Percentiles rank a stretch among this genome's conserved stretches.
These are phyloP conservation scores for Anthopleura xanthogrammica DNA, from an alignment of 92 coral and sea anemone genomes.

Conservation along the genomic window DNA sequence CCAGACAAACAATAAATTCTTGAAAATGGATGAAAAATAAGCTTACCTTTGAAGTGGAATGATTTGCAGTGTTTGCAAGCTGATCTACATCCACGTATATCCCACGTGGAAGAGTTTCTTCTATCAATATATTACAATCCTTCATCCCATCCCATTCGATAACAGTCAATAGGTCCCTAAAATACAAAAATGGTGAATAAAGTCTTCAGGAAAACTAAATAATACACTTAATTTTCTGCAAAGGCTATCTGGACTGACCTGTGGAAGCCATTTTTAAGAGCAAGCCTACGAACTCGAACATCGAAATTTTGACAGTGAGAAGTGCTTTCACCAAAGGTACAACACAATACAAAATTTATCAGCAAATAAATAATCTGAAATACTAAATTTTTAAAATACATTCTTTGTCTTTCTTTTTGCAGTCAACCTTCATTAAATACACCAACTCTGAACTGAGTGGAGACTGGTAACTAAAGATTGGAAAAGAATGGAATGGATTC, in stretches of 20 bases:
- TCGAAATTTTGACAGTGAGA: not conserved
- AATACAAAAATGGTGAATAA: not conserved
- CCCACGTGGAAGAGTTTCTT: constrained; percentile 62
- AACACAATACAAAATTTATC: not conserved
- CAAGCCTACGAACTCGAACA: constrained; percentile 2
- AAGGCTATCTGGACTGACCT: not conserved
- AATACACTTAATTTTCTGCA: too few species aligned
- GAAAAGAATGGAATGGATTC: not conserved
- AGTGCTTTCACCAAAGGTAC: not conserved
- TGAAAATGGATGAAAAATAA: too few species aligned
- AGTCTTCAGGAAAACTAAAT: too few species aligned
- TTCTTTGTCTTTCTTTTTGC: not conserved
- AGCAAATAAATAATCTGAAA: not conserved
- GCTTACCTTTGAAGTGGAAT: not conserved
- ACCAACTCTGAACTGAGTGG: not conserved
- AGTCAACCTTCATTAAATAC: not conserved
- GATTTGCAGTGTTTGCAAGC: constrained; percentile 22
- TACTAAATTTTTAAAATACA: not conserved
- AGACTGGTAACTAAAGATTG: not conserved
- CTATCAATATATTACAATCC: constrained; percentile 51
- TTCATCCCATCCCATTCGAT: constrained; percentile 46
- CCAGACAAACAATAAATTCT: too few species aligned
- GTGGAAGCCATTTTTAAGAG: not conserved
- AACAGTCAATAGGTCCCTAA: constrained; percentile 52
- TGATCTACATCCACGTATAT: constrained; percentile 67